A percentile compares a stretch with the other conserved stretches of the same genome.
These are phyloP conservation scores for Podiceps cristatus DNA, from an alignment of 2,113 vertebrate genomes.

Conservation along the genomic window DNA sequence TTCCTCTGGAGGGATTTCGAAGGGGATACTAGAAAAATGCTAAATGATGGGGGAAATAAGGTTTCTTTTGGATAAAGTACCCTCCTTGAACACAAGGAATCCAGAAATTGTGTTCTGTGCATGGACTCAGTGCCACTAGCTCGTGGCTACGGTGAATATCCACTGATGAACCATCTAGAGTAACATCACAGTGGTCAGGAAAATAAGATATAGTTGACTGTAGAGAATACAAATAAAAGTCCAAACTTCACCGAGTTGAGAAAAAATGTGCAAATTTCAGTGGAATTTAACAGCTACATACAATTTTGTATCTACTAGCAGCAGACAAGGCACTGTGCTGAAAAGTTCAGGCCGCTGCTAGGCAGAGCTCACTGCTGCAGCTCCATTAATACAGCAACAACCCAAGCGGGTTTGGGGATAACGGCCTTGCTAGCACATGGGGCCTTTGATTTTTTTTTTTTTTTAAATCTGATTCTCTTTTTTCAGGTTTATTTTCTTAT, in stretches of 20 bases:
- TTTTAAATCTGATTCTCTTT: neutral
- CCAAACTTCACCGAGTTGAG: neutral
- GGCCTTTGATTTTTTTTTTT: neutral
- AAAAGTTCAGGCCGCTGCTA: neutral
- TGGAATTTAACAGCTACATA: neutral
- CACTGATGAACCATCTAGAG: neutral
- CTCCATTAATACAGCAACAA: neutral
- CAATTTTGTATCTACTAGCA: neutral
- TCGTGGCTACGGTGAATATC: neutral
- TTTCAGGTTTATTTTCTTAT: neutral
- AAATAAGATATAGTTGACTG: neutral
- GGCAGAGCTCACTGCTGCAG: neutral
- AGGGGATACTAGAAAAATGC: neutral
- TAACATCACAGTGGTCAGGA: neutral
- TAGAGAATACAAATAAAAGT: neutral
- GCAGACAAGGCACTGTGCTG: neutral
- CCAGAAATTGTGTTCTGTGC: too few relatives aligned
- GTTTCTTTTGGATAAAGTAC: neutral
- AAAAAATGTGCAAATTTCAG: neutral
- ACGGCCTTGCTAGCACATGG: neutral
- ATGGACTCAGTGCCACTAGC: neutral
- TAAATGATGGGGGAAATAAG: too few relatives aligned
- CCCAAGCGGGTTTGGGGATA: neutral
- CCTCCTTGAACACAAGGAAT: neutral
- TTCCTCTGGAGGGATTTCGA: neutral